phyloP scores from a whole-genome alignment of 2,888 invertebrate species.

The Pasiphila rectangulata region DNA sequence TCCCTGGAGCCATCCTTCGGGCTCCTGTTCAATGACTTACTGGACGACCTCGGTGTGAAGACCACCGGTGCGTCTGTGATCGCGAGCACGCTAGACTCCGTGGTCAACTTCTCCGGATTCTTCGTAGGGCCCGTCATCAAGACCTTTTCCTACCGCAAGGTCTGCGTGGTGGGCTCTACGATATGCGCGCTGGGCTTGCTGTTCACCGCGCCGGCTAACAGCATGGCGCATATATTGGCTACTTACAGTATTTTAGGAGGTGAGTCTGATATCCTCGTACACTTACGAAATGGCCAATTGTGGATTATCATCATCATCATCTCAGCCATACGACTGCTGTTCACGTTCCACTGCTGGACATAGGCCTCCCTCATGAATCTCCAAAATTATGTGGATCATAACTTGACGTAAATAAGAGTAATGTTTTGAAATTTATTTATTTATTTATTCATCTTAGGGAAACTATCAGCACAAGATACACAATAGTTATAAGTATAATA shows the following conservation, averaged over 20 bases:
- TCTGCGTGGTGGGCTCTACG: constrained; percentile 83
- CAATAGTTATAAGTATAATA: no score
- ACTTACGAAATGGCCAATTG: not conserved
- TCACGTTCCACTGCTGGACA: no score
- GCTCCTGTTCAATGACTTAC: constrained; percentile 87
- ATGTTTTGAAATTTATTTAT: no score
- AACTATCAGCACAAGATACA: no score
- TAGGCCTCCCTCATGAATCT: no score
- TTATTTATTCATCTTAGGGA: no score
- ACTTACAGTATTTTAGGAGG: constrained; percentile 89
- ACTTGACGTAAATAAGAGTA: no score
- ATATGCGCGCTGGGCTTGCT: constrained; percentile 85
- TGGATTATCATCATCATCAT: no score
- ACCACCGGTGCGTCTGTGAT: constrained; percentile 89
- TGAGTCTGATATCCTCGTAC: constrained; percentile 50
- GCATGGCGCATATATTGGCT: constrained; percentile 85
- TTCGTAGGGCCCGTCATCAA: constrained; percentile 88
- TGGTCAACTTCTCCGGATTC: constrained; percentile 89
- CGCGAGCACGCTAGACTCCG: constrained; percentile 87
- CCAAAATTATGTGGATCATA: no score
- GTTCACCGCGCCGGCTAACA: constrained; percentile 84
- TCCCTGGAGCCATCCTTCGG: constrained; percentile 91
- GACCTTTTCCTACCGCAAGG: constrained; percentile 87
- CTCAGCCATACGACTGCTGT: no score
- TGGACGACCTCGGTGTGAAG: constrained; percentile 84